Evolutionary conservation across 2,113 vertebrate genomes (phyloP).

Genomic region (Brachypodius melanocephalos): DNA sequence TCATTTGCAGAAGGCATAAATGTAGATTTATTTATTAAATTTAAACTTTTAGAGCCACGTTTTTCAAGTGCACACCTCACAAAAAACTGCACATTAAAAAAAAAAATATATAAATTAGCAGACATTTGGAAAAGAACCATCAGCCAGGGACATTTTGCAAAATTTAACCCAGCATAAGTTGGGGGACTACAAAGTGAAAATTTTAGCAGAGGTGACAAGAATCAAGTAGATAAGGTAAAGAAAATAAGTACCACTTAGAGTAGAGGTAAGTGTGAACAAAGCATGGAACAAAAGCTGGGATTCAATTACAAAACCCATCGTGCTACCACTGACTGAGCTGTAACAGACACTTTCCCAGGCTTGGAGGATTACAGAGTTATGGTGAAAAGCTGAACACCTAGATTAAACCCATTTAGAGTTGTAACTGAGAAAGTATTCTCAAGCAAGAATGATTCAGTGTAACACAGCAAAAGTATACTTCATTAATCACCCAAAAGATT

Average conservation of each 20-base stretch:
- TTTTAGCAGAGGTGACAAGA: neutral
- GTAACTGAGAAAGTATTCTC: neutral
- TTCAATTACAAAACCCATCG: neutral
- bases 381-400: neutral
- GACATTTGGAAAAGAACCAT: neutral
- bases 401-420: neutral
- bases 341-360: slow-evolving; percentile 23
- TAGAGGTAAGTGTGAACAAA: neutral
- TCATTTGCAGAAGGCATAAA: neutral
- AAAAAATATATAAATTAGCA: neutral
- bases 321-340: neutral
- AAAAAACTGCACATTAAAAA: neutral
- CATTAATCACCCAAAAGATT: neutral
- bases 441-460: neutral
- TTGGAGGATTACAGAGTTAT: neutral
- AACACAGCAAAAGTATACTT: neutral
- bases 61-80: neutral
- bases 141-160: neutral
- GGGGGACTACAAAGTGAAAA: neutral
- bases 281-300: neutral
- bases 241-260: neutral
- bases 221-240: neutral
- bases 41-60: neutral
- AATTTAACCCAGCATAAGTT: neutral
- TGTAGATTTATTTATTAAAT: neutral